These are phyloP conservation scores for Cyphomyrmex costatus DNA, from an alignment of 1,140 invertebrate genomes.

Conservation along the genomic window DNA sequence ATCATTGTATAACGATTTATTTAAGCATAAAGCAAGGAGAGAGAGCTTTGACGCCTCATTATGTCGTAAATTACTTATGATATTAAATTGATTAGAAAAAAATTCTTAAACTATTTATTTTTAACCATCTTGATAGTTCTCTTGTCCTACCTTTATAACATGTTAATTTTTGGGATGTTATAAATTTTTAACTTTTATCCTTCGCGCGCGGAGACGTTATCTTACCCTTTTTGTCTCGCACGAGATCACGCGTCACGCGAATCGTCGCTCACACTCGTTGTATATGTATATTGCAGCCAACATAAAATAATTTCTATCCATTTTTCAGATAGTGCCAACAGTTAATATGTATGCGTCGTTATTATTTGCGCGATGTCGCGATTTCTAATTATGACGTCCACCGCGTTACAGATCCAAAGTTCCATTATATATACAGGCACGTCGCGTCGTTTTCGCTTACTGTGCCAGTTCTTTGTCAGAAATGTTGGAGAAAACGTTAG, in stretches of 20 bases:
- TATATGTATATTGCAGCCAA: slow-evolving; percentile 1
- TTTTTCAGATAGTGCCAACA: slow-evolving; percentile 41
- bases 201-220: slow-evolving; percentile 16
- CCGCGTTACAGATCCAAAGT: slow-evolving; percentile 40
- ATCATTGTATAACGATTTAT: background rate
- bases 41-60: background rate
- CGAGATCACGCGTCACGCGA: slow-evolving; percentile 53
- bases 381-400: slow-evolving; percentile 69
- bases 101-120: slow-evolving; percentile 1
- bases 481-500: background rate
- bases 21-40: background rate
- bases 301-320: slow-evolving; percentile 42
- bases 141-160: background rate
- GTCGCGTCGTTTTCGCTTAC: background rate
- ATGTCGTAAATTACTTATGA: background rate
- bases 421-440: slow-evolving; percentile 32
- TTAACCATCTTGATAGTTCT: background rate
- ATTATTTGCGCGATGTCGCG: slow-evolving; percentile 38
- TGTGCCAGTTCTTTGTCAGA: background rate
- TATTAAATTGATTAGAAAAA: background rate
- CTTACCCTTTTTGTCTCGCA: slow-evolving; percentile 9
- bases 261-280: slow-evolving; percentile 34
- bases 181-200: background rate
- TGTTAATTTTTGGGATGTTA: slow-evolving; percentile 35
- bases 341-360: slow-evolving; percentile 56